These are phyloP conservation scores for Corydoras sp. DNA, from an alignment of 2,113 vertebrate genomes.

Conservation along the genomic window DNA sequence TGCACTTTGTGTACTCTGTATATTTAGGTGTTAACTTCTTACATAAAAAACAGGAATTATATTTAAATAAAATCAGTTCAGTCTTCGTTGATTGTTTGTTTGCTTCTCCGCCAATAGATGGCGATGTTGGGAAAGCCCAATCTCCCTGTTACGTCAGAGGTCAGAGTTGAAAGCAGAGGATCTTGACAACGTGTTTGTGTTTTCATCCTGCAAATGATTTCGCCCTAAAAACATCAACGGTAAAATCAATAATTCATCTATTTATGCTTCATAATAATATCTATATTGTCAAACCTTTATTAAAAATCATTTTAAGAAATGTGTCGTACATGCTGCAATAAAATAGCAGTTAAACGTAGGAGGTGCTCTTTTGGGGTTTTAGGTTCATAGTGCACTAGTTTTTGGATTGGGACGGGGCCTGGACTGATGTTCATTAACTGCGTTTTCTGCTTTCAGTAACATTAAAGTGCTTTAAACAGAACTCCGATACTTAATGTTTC, in stretches of 20 bases:
- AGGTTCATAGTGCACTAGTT: background rate
- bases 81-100: background rate
- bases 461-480: too few species aligned
- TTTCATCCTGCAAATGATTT: background rate
- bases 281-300: background rate
- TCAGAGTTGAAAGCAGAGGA: conserved; percentile 31
- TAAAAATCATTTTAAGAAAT: background rate
- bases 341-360: background rate
- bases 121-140: background rate
- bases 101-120: background rate
- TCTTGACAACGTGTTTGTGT: conserved; percentile 39
- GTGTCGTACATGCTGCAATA: background rate
- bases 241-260: background rate
- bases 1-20: too few species aligned
- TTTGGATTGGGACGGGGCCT: too few species aligned
- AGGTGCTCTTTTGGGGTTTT: background rate
- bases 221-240: too few species aligned
- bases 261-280: background rate
- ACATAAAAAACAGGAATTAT: too few species aligned
- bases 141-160: background rate
- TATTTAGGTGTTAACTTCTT: too few species aligned
- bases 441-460: too few species aligned
- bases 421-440: too few species aligned
- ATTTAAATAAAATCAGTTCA: too few species aligned
- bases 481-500: too few species aligned